Evolutionary conservation across 2,797 vertebrate species (phyloP).

Genomic region (Pelobates cultripes): DNA sequence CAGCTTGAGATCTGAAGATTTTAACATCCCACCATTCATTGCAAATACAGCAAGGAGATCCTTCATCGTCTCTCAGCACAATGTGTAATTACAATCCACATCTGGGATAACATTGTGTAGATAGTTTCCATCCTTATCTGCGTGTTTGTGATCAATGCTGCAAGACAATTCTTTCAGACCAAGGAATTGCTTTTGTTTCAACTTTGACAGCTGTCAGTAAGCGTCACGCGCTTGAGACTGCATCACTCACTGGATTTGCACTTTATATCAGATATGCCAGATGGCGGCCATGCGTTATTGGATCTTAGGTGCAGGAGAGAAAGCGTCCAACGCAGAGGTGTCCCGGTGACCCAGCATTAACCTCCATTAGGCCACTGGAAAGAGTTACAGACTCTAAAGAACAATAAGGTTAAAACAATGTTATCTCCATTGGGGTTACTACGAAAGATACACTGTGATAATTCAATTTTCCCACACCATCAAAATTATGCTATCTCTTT

Average conservation of each 20-base stretch:
- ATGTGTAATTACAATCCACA: slow-evolving; percentile 52
- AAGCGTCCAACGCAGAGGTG: neutral
- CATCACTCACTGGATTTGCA: slow-evolving; percentile 23
- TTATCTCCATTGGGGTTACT: slow-evolving; percentile 8
- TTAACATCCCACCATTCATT: slow-evolving; percentile 48
- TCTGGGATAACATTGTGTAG: slow-evolving; percentile 52
- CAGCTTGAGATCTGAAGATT: slow-evolving; percentile 33
- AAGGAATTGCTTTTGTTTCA: slow-evolving; percentile 45
- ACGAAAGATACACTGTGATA: neutral
- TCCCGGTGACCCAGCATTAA: slow-evolving; percentile 31
- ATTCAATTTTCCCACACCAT: neutral
- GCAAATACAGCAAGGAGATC: slow-evolving; percentile 50
- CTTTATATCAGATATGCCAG: neutral
- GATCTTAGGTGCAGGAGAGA: neutral
- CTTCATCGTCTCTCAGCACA: slow-evolving; percentile 54
- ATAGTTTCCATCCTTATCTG: slow-evolving; percentile 48
- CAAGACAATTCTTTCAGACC: slow-evolving; percentile 50
- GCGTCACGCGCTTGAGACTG: neutral
- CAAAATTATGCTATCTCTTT: neutral
- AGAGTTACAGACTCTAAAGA: neutral
- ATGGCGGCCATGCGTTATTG: neutral
- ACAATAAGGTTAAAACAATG: slow-evolving; percentile 38
- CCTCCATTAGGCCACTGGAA: slow-evolving; percentile 16
- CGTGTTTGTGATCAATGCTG: slow-evolving; percentile 48
- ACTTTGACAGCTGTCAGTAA: slow-evolving; percentile 51